Evolutionary conservation across 2,888 invertebrate species (phyloP).

Genomic region (Mesorhabditis spiculigera): DNA sequence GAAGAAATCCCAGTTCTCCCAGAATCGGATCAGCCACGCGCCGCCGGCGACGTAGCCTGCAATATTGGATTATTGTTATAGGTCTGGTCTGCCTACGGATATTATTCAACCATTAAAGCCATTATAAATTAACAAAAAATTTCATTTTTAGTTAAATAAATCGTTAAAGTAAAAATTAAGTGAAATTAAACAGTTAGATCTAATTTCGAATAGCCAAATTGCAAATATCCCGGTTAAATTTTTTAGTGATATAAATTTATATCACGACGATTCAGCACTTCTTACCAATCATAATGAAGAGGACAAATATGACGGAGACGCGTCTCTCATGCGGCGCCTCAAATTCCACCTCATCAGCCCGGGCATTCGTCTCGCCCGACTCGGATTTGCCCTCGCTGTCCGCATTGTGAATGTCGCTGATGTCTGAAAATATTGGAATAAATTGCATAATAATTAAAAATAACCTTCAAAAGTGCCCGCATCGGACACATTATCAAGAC

Average conservation of each 20-base stretch:
- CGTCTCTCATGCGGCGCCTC: constrained; percentile 43
- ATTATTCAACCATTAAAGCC: too few species aligned
- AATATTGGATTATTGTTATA: constrained; percentile 7
- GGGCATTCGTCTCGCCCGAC: constrained; percentile 37
- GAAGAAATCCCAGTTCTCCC: constrained; percentile 58
- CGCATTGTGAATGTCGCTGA: constrained; percentile 54
- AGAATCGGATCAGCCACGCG: constrained; percentile 56
- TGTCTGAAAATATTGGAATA: constrained; percentile 35
- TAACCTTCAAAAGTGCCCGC: constrained; percentile 57
- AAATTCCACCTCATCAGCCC: constrained; percentile 31
- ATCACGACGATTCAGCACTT: not conserved
- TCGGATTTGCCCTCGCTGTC: constrained; percentile 35
- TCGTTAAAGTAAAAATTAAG: too few species aligned
- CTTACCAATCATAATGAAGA: constrained; percentile 57
- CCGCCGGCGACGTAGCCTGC: constrained; percentile 58
- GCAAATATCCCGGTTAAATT: too few species aligned
- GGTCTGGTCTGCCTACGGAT: too few species aligned
- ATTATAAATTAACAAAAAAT: too few species aligned
- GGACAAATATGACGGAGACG: constrained; percentile 58
- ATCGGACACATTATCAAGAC: constrained; percentile 40
- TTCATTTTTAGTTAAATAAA: too few species aligned
- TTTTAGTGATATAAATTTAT: too few species aligned
- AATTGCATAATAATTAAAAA: constrained; percentile 7
- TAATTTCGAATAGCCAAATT: too few species aligned
- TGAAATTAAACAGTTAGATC: not conserved